A percentile compares a stretch with the other conserved stretches of the same genome.
Evolutionary conservation across 2,888 invertebrate species (phyloP).

Genomic region (Drosophila anomelani): DNA sequence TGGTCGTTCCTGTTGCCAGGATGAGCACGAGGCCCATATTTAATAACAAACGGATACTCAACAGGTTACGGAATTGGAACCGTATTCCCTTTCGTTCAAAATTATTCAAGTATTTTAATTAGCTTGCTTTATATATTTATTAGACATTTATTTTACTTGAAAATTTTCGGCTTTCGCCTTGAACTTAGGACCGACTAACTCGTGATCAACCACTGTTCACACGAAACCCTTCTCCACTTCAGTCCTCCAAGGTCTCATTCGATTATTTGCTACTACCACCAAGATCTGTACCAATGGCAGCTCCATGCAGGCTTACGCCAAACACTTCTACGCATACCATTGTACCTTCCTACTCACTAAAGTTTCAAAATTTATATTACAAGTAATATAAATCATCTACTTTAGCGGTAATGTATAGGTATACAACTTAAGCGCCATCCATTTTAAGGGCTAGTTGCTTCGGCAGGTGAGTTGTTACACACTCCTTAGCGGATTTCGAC

Average conservation of each 20-base stretch:
- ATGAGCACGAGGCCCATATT: constrained; percentile 84
- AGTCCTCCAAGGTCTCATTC: constrained; percentile 87
- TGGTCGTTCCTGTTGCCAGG: constrained; percentile 20
- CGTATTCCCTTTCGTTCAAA: constrained; percentile 86
- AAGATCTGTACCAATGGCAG: constrained; percentile 84
- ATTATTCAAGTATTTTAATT: constrained; percentile 45
- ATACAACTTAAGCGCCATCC: constrained; percentile 87
- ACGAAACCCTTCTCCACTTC: constrained; percentile 87
- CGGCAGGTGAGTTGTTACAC: constrained; percentile 87
- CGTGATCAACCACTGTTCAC: constrained; percentile 87
- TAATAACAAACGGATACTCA: constrained; percentile 77
- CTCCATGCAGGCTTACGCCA: constrained; percentile 86
- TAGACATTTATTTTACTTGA: constrained; percentile 7
- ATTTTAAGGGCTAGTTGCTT: constrained; percentile 89
- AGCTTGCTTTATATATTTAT: constrained; percentile 82
- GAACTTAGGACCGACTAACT: constrained; percentile 87
- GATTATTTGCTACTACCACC: constrained; percentile 90
- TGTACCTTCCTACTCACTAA: constrained; percentile 20
- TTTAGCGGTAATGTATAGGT: constrained; percentile 81
- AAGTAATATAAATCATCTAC: constrained; percentile 58
- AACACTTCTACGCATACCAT: constrained; percentile 85
- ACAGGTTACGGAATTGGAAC: constrained; percentile 86
- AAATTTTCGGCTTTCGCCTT: constrained; percentile 55
- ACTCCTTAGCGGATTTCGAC: constrained; percentile 89
- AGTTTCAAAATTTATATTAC: constrained; percentile 16